Base-by-base conservation (phyloP, 2,888 invertebrate species). In the Platycnemis pennipes region DNA sequence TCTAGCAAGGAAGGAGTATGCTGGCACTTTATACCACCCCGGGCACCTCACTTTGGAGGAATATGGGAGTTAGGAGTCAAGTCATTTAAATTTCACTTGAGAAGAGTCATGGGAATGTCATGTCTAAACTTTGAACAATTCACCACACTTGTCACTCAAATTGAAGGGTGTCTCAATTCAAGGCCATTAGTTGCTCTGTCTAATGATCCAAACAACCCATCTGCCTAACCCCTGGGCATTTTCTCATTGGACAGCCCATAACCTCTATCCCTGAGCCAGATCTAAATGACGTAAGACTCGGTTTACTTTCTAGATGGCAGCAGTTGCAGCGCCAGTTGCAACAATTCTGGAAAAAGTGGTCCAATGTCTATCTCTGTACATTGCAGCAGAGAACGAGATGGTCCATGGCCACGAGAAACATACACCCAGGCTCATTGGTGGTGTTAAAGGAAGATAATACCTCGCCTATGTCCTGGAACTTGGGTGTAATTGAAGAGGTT, bases 251-350 rank as follows among this genome's bases (percentile, higher is more conserved):
- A 7, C 1, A 63, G 26, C 63, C 63, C 26, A 26, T 63, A 26
- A 63, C 86, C 16, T 42, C 86, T 26, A 37, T 26, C n/a, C 86
- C 86, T 19, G 42, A 86, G 37, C 86, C 86, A 86, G 86, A 86
- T 42, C 42, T 86, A n/a, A 8, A 86, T 22, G 37, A 86, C 37
- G 86, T 86, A n/a, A 86, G 8, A 86, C 86, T 86, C 42, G 37
- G n/a, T 44, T 85, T 85, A 86, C 44, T 86, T 4, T 86, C 86
- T 37, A 86, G 44, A 44, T 86, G 86, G 86, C 86, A 86, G 86
- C 86, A 86, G 16, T n/a, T 86, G n/a, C 86, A 86, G 16, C 86
- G 44, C 42, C 86, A 86, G 86, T 37, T 86, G 31, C 42, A 86
- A n/a, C 86, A 86, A 16, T 86, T 86, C n/a, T 86, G 86, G 42